Percentiles rank a stretch among this genome's conserved stretches.
These are phyloP conservation scores for Labroides dimidiatus DNA, from an alignment of 2,797 vertebrate genomes.

Conservation along the genomic window DNA sequence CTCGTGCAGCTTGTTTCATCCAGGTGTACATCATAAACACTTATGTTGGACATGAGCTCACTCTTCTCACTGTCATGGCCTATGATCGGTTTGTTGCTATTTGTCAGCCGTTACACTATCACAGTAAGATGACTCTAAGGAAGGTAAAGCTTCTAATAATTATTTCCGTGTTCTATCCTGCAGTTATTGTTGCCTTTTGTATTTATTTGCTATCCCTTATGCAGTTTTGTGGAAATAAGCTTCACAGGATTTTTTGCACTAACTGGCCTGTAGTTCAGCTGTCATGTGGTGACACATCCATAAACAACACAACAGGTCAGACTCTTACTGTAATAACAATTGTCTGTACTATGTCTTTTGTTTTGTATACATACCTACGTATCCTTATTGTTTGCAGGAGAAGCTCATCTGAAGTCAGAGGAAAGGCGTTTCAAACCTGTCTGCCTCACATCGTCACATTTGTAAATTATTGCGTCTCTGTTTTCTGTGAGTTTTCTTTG, in stretches of 20 bases:
- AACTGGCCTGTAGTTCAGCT: conserved; percentile 33
- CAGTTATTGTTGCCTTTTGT: neutral
- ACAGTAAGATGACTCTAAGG: conserved; percentile 39
- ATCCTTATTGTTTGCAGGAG: conserved; percentile 33
- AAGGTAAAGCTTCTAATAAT: neutral
- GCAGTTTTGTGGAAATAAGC: conserved; percentile 28
- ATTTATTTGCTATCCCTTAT: too few species aligned
- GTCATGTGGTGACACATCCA: conserved; percentile 21
- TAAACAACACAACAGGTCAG: neutral
- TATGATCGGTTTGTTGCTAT: conserved; percentile 63
- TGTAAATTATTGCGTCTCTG: neutral
- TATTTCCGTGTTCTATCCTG: conserved; percentile 20
- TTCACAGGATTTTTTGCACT: conserved; percentile 12
- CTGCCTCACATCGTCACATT: conserved; percentile 23
- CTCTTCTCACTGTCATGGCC: conserved; percentile 50
- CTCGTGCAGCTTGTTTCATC: conserved; percentile 36
- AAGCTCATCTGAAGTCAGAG: conserved; percentile 11
- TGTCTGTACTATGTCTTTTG: neutral
- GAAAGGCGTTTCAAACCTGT: conserved; percentile 31
- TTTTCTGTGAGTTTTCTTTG: neutral
- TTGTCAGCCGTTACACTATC: conserved; percentile 58
- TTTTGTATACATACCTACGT: conserved; percentile 19
- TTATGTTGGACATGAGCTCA: conserved; percentile 32
- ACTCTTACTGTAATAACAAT: accelerated
- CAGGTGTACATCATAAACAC: conserved; percentile 53